phyloP scores from a whole-genome alignment of 2,888 invertebrate genomes.

The Ommatoiulus sabulosus region DNA sequence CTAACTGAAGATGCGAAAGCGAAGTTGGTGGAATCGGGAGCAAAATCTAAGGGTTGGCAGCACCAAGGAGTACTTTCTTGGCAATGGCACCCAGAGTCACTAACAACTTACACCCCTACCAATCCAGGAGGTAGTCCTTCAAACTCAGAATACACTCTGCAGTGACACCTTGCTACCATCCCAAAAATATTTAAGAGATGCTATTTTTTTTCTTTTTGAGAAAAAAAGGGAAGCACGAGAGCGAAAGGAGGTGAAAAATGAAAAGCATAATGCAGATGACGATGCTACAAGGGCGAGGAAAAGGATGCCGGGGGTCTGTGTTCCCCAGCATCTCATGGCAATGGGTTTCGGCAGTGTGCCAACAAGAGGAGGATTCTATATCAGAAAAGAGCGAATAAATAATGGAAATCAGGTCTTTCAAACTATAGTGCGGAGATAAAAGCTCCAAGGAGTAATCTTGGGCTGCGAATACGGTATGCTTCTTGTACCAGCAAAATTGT shows the following conservation, averaged over 20 bases:
- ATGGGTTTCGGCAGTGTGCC: background rate
- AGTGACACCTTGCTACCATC: background rate
- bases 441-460: slow-evolving; percentile 1
- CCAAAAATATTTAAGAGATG: background rate
- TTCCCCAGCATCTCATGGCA: background rate
- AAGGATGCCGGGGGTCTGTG: background rate
- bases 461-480: background rate
- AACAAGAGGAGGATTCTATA: background rate
- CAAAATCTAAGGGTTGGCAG: slow-evolving; percentile 34
- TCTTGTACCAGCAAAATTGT: background rate
- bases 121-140: slow-evolving; percentile 26
- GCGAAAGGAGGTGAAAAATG: slow-evolving; percentile 13
- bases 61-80: slow-evolving; percentile 6
- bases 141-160: slow-evolving; percentile 11
- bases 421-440: background rate
- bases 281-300: background rate
- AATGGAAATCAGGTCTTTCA: slow-evolving; percentile 26
- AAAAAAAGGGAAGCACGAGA: background rate
- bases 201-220: background rate
- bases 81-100: slow-evolving; percentile 22
- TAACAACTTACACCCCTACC: background rate
- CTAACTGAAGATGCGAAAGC: background rate
- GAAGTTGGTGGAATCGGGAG: background rate
- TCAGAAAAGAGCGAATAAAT: slow-evolving; percentile 5
- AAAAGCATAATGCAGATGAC: slow-evolving; percentile 29